Evolutionary conservation across 2,113 vertebrate species (phyloP).

Genomic region (Butorides virescens): DNA sequence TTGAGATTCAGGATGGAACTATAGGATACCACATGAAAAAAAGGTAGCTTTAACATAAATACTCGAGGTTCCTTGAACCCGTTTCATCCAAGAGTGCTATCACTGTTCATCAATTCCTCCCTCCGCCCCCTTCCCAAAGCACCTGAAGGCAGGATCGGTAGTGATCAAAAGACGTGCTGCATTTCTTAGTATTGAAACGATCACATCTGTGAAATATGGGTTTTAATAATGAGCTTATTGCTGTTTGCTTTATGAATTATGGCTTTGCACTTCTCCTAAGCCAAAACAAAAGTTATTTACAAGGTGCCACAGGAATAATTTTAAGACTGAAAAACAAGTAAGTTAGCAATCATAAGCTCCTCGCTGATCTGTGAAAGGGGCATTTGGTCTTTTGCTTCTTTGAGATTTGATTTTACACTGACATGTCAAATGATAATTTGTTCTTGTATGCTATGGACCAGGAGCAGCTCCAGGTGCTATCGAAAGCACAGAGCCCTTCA

Average conservation of each 20-base stretch:
- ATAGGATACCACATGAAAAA: slow-evolving; percentile 39
- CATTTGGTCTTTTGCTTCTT: background rate
- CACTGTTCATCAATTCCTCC: slow-evolving; percentile 5
- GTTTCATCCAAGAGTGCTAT: background rate
- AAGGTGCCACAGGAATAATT: background rate
- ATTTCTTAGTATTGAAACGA: background rate
- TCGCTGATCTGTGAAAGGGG: background rate
- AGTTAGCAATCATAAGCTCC: background rate
- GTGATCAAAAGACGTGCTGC: slow-evolving; percentile 16
- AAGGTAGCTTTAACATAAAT: background rate
- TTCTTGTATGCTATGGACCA: background rate
- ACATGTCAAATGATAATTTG: background rate
- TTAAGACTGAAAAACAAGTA: background rate
- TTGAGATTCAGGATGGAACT: background rate
- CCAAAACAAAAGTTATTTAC: slow-evolving; percentile 10
- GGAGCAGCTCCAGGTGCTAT: background rate
- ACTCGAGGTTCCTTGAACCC: background rate
- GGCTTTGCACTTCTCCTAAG: background rate
- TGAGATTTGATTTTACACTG: background rate
- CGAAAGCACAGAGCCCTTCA: background rate
- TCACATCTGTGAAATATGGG: slow-evolving; percentile 7
- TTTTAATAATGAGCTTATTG: slow-evolving; percentile 33
- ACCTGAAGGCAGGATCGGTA: slow-evolving; percentile 6
- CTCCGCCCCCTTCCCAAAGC: background rate
- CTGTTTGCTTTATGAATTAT: slow-evolving; percentile 5